Conservation (phyloP, 1,140 invertebrate species). For the Heliconius hewitsoni region DNA sequence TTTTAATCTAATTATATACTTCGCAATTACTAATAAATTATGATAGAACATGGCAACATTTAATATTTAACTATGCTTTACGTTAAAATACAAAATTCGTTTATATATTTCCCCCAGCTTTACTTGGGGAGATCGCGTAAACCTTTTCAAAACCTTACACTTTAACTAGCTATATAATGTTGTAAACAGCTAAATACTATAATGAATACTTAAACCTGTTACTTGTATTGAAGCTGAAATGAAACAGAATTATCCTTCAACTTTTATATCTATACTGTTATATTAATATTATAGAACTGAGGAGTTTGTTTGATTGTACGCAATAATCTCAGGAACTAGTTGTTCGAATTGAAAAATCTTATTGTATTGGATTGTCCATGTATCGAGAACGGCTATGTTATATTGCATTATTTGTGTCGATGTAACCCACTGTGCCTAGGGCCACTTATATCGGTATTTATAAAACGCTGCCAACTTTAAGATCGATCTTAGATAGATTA, state of each 20-base stretch:
- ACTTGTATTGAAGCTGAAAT: neutral
- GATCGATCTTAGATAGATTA: no score
- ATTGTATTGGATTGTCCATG: no score
- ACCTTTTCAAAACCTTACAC: conserved; percentile 8
- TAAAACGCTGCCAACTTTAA: no score
- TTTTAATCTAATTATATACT: neutral
- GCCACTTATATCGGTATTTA: no score
- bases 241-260: neutral
- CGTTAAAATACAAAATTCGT: conserved; percentile 19
- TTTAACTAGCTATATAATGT: conserved; percentile 11
- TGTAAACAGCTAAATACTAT: conserved; percentile 5
- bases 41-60: conserved; percentile 32
- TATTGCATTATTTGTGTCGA: no score
- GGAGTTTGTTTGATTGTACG: no score
- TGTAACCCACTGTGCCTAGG: no score
- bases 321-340: no score
- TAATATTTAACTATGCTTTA: conserved; percentile 39
- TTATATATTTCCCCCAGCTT: neutral
- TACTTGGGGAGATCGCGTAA: neutral
- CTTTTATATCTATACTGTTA: neutral
- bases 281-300: no score
- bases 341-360: no score
- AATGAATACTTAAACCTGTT: conserved; percentile 8
- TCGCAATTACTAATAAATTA: neutral
- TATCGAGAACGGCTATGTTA: no score